Conservation (phyloP, 2,113 vertebrate species). For the Sula dactylatra region DNA sequence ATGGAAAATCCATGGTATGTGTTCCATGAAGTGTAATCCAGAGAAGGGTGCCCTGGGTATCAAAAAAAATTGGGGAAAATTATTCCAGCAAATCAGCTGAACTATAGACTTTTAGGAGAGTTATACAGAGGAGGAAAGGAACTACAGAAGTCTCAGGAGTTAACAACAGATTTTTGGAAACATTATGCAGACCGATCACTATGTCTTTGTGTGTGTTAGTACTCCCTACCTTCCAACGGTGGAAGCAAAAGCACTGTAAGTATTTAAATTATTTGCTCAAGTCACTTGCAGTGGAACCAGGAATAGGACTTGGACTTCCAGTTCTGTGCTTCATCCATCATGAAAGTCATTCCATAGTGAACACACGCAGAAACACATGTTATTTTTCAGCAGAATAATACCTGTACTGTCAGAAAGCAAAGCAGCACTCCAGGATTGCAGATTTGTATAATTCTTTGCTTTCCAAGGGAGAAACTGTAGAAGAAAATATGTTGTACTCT, state of each 20-base stretch:
- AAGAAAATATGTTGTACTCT: not conserved
- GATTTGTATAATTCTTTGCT: not conserved
- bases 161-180: not conserved
- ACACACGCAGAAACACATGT: accelerated
- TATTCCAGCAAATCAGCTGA: not conserved
- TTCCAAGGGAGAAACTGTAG: not conserved
- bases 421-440: not conserved
- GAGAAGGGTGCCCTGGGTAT: not conserved
- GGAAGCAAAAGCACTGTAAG: not conserved
- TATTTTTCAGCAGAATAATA: not conserved
- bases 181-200: not conserved
- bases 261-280: not conserved
- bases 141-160: not conserved
- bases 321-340: not conserved
- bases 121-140: not conserved
- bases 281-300: not conserved
- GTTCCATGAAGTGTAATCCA: not conserved
- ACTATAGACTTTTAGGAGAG: not conserved
- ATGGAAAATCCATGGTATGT: not conserved
- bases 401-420: not conserved
- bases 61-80: not conserved
- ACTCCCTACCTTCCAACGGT: not conserved
- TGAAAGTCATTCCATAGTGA: not conserved
- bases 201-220: not conserved
- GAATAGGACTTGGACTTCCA: not conserved